Percentiles rank a stretch among this genome's conserved stretches.
These are phyloP conservation scores for Atrichornis clamosus DNA, from an alignment of 2,113 vertebrate species.

Conservation along the genomic window DNA sequence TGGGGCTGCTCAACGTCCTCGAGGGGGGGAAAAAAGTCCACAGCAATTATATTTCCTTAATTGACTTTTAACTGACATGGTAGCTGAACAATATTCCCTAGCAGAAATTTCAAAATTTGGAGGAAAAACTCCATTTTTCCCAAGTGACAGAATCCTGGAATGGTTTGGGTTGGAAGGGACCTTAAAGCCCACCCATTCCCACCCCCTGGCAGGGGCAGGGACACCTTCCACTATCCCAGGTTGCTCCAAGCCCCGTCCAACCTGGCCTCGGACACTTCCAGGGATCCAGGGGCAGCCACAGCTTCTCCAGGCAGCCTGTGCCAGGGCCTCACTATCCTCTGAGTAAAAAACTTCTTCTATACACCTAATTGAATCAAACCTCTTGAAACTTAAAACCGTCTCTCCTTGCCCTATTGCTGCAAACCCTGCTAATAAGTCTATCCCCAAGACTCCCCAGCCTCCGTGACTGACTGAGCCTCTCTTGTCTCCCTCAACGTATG, in stretches of 20 bases:
- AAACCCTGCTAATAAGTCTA: not conserved
- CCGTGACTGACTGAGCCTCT: not conserved
- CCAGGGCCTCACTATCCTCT: not conserved
- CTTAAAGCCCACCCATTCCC: not conserved
- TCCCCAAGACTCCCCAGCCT: not conserved
- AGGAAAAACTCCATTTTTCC: not conserved
- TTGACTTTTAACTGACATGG: not conserved
- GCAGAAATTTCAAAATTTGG: not conserved
- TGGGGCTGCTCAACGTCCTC: not conserved
- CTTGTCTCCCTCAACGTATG: accelerated
- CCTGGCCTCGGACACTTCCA: not conserved
- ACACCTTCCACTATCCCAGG: not conserved
- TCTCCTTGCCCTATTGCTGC: not conserved
- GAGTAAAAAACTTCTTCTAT: not conserved
- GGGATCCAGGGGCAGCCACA: not conserved
- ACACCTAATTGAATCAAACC: not conserved
- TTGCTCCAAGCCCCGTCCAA: not conserved
- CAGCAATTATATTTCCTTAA: not conserved
- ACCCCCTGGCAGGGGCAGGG: not conserved
- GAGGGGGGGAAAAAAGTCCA: not conserved
- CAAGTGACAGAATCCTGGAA: not conserved
- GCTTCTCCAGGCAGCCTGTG: not conserved
- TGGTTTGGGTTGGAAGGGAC: not conserved
- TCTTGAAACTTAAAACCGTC: not conserved
- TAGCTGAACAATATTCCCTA: not conserved